A percentile compares a stretch with the other conserved stretches of the same genome.
phyloP scores from a whole-genome alignment of 2,797 vertebrate genomes.

The Amblyraja radiata region DNA sequence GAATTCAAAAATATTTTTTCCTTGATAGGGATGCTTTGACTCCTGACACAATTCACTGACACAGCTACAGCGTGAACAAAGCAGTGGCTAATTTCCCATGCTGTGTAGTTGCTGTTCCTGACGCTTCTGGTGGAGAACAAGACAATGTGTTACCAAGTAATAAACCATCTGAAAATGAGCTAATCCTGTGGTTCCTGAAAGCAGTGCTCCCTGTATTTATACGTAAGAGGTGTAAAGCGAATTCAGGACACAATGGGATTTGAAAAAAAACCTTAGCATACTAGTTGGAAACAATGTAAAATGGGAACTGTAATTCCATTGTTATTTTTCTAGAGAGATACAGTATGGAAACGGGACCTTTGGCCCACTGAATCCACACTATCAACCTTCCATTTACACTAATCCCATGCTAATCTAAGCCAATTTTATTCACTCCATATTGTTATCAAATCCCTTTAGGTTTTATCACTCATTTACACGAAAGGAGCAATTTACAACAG shows the following conservation, averaged over 20 bases:
- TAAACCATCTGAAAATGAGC: neutral
- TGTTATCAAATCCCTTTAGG: no score
- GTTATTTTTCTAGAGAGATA: neutral
- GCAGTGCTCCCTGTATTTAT: neutral
- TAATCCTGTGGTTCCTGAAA: neutral
- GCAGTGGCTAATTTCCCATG: constrained; percentile 63
- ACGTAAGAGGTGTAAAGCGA: neutral
- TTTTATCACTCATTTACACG: no score
- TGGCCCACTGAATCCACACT: no score
- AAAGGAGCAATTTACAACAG: no score
- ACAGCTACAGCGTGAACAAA: constrained; percentile 54
- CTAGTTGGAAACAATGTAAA: neutral
- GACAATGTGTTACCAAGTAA: constrained; percentile 1
- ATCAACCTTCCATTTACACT: no score
- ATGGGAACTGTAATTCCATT: neutral
- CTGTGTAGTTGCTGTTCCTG: constrained; percentile 53
- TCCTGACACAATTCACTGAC: constrained; percentile 14
- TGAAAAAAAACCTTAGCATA: no score
- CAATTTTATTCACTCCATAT: no score
- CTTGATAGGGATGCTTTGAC: neutral
- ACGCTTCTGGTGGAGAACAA: constrained; percentile 41
- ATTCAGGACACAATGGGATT: neutral
- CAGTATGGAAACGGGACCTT: no score
- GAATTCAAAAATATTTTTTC: constrained; percentile 10
- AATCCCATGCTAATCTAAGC: no score